Evolutionary conservation across 1,140 invertebrate species (phyloP).

Genomic region (Eurosta solidaginis): DNA sequence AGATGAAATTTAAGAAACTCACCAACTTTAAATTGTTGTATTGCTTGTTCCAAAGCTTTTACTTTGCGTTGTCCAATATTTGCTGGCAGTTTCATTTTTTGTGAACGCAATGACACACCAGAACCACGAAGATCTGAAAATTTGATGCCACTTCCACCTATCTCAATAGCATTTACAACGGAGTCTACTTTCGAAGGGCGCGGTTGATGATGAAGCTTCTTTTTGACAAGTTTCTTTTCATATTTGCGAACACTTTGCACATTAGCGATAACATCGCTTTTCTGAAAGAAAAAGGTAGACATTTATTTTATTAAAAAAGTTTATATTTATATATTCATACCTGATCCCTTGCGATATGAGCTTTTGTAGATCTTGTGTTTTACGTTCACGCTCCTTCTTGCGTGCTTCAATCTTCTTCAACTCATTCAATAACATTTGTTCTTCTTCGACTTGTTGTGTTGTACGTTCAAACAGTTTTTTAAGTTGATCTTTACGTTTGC

Average conservation of each 20-base stretch:
- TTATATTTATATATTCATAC: no score
- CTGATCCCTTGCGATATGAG: no score
- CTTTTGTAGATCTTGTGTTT: slow-evolving; percentile 97
- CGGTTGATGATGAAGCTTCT: slow-evolving; percentile 72
- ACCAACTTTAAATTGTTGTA: slow-evolving; percentile 89
- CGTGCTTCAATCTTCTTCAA: slow-evolving; percentile 94
- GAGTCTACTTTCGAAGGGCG: slow-evolving; percentile 77
- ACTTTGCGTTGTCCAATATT: slow-evolving; percentile 95
- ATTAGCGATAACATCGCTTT: slow-evolving; percentile 60
- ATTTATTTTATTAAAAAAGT: not conserved
- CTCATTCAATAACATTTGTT: slow-evolving; percentile 88
- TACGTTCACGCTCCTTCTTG: slow-evolving; percentile 96
- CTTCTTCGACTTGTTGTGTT: slow-evolving; percentile 90
- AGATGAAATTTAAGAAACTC: slow-evolving; percentile 45
- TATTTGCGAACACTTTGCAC: slow-evolving; percentile 63
- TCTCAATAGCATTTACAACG: slow-evolving; percentile 74
- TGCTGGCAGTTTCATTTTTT: slow-evolving; percentile 93
- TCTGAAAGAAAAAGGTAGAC: slow-evolving; percentile 29
- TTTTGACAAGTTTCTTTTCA: slow-evolving; percentile 73
- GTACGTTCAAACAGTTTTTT: slow-evolving; percentile 91
- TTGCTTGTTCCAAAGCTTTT: slow-evolving; percentile 92
- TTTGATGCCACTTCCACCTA: slow-evolving; percentile 93
- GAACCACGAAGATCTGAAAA: slow-evolving; percentile 93
- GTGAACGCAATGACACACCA: slow-evolving; percentile 87
- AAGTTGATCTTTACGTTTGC: slow-evolving; percentile 90